Conservation (phyloP, 2,113 vertebrate genomes). For the Bubo bubo region DNA sequence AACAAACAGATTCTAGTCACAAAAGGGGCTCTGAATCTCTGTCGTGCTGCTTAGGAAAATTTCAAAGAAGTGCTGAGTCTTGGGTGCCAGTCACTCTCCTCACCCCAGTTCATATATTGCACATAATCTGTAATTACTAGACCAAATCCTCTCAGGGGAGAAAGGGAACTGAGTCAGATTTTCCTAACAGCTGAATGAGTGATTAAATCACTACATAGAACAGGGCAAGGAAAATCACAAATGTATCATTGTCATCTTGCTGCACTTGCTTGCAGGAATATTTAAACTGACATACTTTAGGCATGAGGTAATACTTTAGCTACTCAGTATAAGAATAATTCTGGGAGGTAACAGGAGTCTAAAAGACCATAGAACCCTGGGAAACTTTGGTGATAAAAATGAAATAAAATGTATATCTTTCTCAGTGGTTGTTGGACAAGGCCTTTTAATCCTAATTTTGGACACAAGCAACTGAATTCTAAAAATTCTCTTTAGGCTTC, state of each 20-base stretch:
- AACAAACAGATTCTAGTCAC: not conserved
- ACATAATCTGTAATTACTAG: not conserved
- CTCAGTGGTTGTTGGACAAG: not conserved
- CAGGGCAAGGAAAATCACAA: not conserved
- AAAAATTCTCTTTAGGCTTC: not conserved
- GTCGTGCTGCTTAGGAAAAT: not conserved
- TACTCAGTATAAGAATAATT: not conserved
- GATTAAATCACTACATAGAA: not conserved
- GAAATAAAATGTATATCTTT: not conserved
- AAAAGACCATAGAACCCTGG: not conserved
- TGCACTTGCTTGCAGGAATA: not conserved
- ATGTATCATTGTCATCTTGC: not conserved
- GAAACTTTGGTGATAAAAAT: not conserved
- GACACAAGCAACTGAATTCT: not conserved
- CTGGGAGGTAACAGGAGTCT: not conserved
- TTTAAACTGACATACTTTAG: not conserved
- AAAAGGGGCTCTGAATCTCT: not conserved
- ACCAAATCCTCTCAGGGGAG: not conserved
- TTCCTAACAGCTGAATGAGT: not conserved
- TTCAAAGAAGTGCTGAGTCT: not conserved
- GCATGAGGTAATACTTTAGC: not conserved
- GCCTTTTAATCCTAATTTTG: not conserved
- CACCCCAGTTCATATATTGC: accelerated
- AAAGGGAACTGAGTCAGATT: not conserved
- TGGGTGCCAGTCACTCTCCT: not conserved